A percentile compares a stretch with the other conserved stretches of the same genome.
Evolutionary conservation across 1,140 invertebrate genomes (phyloP).

Genomic region (Ephestia elutella): DNA sequence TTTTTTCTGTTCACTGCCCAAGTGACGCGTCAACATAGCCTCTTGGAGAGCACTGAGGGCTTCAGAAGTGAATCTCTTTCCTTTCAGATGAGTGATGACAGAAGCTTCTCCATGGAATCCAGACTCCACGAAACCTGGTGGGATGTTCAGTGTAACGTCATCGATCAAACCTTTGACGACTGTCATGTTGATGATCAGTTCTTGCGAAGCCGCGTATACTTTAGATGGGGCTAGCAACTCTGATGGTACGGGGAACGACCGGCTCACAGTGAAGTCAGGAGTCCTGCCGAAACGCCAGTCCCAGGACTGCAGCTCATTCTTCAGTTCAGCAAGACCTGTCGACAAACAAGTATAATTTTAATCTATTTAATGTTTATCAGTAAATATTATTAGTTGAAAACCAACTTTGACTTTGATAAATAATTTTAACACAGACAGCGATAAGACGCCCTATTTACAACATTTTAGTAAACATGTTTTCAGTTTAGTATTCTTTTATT

Average conservation of each 20-base stretch:
- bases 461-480: no score
- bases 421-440: not conserved
- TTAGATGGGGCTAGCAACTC: conserved; percentile 56
- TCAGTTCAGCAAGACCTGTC: conserved; percentile 79
- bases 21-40: conserved; percentile 62
- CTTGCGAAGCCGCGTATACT: conserved; percentile 58
- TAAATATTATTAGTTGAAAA: not conserved
- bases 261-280: conserved; percentile 84
- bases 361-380: not conserved
- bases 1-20: conserved; percentile 46
- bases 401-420: not conserved
- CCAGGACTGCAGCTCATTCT: conserved; percentile 83
- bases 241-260: conserved; percentile 62
- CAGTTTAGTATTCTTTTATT: no score
- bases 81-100: conserved; percentile 68
- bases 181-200: conserved; percentile 66
- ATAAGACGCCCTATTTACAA: conserved; percentile 1
- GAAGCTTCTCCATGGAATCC: conserved; percentile 71
- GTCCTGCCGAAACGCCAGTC: conserved; percentile 93
- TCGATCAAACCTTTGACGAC: conserved; percentile 68
- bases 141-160: conserved; percentile 68
- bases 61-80: conserved; percentile 69
- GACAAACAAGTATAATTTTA: conserved; percentile 8
- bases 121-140: conserved; percentile 65
- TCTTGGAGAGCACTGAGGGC: conserved; percentile 63